Evolutionary conservation across 2,797 vertebrate genomes (phyloP).

Genomic region (Paratrypauchen microcephalus): DNA sequence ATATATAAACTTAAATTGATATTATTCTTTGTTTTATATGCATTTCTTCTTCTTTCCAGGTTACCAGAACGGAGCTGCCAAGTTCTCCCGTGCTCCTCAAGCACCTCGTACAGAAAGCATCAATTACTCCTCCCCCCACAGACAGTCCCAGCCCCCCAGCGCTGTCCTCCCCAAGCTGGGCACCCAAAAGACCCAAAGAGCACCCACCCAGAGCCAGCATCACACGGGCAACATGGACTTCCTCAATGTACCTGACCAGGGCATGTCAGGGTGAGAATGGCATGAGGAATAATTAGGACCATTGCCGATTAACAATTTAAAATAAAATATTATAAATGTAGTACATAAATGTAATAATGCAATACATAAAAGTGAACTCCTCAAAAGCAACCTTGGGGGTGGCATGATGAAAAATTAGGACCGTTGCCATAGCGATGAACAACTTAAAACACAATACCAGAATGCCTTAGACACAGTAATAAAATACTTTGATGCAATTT

Average conservation of each 20-base stretch:
- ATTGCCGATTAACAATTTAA: too few relatives aligned
- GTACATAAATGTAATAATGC: too few relatives aligned
- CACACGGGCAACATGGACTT: conserved; percentile 87
- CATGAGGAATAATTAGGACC: too few relatives aligned
- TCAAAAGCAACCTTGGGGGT: too few relatives aligned
- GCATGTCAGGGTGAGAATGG: conserved; percentile 87
- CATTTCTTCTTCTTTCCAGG: conserved; percentile 46
- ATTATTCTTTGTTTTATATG: not conserved
- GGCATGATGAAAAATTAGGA: too few relatives aligned
- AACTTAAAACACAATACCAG: too few relatives aligned
- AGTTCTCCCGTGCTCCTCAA: conserved; percentile 51
- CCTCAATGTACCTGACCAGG: conserved; percentile 94
- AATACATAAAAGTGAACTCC: too few relatives aligned
- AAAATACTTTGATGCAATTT: too few relatives aligned
- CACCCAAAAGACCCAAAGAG: conserved; percentile 50
- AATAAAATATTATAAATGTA: too few relatives aligned
- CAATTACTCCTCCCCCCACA: conserved; percentile 67
- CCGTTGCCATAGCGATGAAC: too few relatives aligned
- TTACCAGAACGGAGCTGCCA: conserved; percentile 83
- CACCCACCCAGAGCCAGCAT: conserved; percentile 44
- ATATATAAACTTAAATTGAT: too few relatives aligned
- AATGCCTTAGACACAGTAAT: too few relatives aligned
- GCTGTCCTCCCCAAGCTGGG: conserved; percentile 67
- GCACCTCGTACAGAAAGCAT: conserved; percentile 50
- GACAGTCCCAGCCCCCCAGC: conserved; percentile 68